These are phyloP conservation scores for Malthinus flaveolus DNA, from an alignment of 2,888 invertebrate genomes.

Conservation along the genomic window DNA sequence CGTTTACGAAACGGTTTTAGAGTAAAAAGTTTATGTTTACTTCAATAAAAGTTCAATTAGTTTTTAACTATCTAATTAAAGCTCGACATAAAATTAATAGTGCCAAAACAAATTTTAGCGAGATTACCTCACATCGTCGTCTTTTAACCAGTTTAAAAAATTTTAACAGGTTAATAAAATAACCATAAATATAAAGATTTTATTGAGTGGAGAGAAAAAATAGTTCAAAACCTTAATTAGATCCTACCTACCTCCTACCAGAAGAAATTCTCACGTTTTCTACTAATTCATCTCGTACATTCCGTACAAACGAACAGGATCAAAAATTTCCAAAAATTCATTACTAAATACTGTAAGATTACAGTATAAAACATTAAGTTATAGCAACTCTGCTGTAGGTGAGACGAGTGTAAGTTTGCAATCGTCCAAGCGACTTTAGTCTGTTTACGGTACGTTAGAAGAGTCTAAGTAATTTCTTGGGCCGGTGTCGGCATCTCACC, in stretches of 20 bases:
- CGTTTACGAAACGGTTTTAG: no score
- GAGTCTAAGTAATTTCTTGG: slow-evolving; percentile 34
- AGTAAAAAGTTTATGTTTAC: no score
- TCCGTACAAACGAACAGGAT: slow-evolving; percentile 17
- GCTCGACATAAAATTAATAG: no score
- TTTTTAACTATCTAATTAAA: no score
- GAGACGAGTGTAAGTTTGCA: slow-evolving; percentile 43
- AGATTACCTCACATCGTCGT: no score
- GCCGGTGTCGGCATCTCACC: slow-evolving; percentile 49
- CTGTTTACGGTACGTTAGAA: neutral
- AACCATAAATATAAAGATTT: slow-evolving; percentile 2
- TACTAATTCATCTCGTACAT: slow-evolving; percentile 3
- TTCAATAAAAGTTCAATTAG: no score
- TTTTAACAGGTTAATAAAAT: neutral
- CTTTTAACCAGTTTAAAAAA: no score
- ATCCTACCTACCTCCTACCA: neutral
- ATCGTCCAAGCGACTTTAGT: slow-evolving; percentile 31
- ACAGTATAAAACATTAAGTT: slow-evolving; percentile 52
- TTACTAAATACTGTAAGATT: slow-evolving; percentile 49
- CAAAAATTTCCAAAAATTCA: slow-evolving; percentile 44
- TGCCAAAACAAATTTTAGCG: no score
- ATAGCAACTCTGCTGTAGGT: slow-evolving; percentile 52
- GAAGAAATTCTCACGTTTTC: slow-evolving; percentile 14
- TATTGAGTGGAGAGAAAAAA: neutral
- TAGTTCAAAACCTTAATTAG: neutral